Percentiles rank a stretch among this genome's conserved stretches.
phyloP scores from a whole-genome alignment of 2,113 vertebrate genomes.

The Crotalus helleri region DNA sequence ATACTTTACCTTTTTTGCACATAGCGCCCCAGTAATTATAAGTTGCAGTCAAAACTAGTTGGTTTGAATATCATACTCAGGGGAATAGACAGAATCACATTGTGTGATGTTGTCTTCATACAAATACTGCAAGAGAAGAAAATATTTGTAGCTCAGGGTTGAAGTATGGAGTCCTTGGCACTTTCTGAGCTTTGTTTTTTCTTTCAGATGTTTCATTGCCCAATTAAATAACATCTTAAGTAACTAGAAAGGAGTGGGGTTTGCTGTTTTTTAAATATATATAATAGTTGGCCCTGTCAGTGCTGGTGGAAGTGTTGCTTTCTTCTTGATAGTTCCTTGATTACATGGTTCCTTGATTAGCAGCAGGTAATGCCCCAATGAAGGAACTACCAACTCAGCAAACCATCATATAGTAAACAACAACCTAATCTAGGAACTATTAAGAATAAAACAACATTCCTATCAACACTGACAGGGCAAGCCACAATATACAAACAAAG shows the following conservation, averaged over 20 bases:
- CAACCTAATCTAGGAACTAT: neutral
- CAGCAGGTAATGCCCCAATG: neutral
- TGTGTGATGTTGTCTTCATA: neutral
- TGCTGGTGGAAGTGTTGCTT: neutral
- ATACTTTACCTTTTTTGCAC: neutral
- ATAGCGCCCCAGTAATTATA: neutral
- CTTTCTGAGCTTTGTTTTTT: neutral
- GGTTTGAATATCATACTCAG: neutral
- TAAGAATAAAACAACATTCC: neutral
- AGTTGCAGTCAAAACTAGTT: neutral
- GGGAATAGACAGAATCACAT: neutral
- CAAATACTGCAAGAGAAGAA: neutral
- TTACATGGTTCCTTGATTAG: neutral
- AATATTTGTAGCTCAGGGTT: neutral
- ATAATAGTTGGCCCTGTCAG: neutral
- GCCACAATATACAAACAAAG: neutral
- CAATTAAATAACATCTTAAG: neutral
- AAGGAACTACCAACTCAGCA: neutral
- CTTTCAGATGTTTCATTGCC: neutral
- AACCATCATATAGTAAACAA: neutral
- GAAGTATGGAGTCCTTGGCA: neutral
- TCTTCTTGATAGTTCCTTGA: neutral
- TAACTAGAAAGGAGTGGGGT: neutral
- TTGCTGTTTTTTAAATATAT: neutral
- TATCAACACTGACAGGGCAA: neutral